Conservation (phyloP, 2,888 invertebrate genomes). For the Mactromeris polynyma region DNA sequence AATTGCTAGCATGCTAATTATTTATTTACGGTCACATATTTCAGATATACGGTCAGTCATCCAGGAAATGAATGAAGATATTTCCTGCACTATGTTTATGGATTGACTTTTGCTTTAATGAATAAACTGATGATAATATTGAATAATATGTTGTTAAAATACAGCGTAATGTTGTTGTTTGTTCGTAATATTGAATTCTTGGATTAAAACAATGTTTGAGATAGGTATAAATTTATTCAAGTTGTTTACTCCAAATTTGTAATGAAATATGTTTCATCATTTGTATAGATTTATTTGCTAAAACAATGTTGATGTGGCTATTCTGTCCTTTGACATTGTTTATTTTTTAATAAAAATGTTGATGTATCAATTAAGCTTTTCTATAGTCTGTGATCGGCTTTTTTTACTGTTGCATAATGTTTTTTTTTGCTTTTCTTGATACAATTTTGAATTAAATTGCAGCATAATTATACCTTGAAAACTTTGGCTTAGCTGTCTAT, state of each 20-base stretch:
- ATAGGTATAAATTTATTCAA: not conserved
- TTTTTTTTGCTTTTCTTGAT: not conserved
- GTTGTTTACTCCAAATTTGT: too few relatives aligned
- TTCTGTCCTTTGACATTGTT: not conserved
- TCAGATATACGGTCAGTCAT: not conserved
- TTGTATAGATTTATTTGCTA: too few relatives aligned
- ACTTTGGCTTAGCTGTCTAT: not conserved
- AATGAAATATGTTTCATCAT: too few relatives aligned
- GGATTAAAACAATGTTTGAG: not conserved
- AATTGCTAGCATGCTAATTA: not conserved
- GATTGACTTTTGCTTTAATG: not conserved
- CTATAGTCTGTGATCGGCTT: not conserved
- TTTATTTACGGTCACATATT: constrained; percentile 17
- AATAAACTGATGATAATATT: not conserved
- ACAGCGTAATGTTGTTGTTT: not conserved
- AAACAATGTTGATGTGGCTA: too few relatives aligned
- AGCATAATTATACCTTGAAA: not conserved
- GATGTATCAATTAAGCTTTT: not conserved
- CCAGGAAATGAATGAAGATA: constrained; percentile 2
- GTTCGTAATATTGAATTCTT: not conserved
- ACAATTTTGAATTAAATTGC: not conserved
- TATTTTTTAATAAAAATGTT: not conserved
- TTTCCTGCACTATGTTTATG: not conserved
- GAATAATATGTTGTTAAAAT: not conserved
- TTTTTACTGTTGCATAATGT: not conserved